Evolutionary conservation across 2,888 invertebrate species (phyloP), one percentile per base, ranked within the genome.

Genomic region (Chrysolina haemoptera): DNA sequence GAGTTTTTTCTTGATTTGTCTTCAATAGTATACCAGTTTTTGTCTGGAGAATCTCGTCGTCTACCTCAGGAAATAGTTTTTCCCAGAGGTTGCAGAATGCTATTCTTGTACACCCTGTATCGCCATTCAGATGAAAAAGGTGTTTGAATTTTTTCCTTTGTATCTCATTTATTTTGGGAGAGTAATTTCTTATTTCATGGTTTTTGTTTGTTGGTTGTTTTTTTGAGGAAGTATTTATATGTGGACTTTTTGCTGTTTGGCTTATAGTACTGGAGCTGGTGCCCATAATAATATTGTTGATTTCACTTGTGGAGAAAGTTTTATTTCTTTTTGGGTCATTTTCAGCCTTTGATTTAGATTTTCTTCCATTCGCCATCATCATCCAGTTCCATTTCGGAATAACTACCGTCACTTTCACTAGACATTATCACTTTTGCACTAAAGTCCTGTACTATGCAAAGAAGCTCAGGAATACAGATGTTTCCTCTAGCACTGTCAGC

Each of bases 31-130:
- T n/a, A n/a, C 48, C 48, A n/a, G 14, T 50, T 6, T 50, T 14
- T 50, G 48, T 50, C 16, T 50, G 14, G 14, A 50, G 9, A n/a
- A 50, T 50, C 16, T 50, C 48, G n/a, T 50, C 48, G n/a, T 14
- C 9, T 14, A 8, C 48, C 1, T 16, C n/a, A 50, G 14, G 48
- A 50, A 50, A 50, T 50, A 50, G 1, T 50, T 50, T 50, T n/a
- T 50, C 48, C n/a, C 48, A 50, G 1, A 50, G 6, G 16, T 50
- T 50, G 48, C 48, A 50, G 14, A 50, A 50, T 50, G 48, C 14
- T 50, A 50, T 16, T 50, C 48, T 50, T 14, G 48, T n/a, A 50
- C 16, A 50, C 16, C n/a, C 43, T 43, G 43, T 50, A 50, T 50
- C 48, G 2, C 12, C 48, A 50, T 14, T 16, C 12, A 50, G n/a